These are phyloP conservation scores for Phortica okadai DNA, from an alignment of 2,888 invertebrate species.

Conservation along the genomic window DNA sequence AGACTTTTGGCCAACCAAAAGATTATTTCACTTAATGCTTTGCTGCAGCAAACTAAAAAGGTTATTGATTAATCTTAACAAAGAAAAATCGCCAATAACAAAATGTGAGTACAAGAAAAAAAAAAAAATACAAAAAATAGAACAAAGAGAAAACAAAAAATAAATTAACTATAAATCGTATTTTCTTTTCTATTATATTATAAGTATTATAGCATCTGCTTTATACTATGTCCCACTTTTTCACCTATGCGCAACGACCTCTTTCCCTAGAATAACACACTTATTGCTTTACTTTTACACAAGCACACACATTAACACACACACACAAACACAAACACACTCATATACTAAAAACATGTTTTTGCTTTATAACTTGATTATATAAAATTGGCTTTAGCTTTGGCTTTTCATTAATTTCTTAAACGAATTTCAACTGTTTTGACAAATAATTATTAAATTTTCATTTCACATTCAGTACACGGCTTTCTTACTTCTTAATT, in stretches of 20 bases:
- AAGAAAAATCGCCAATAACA: too few species aligned
- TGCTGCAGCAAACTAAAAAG: too few species aligned
- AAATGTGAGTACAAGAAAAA: too few species aligned
- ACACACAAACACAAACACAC: slow-evolving; percentile 45
- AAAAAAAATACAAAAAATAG: too few species aligned
- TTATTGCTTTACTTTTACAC: slow-evolving; percentile 34
- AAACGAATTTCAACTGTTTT: slow-evolving; percentile 33
- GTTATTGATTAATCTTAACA: too few species aligned
- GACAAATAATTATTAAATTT: background rate
- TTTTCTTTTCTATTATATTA: slow-evolving; percentile 24
- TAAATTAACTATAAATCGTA: slow-evolving; percentile 17
- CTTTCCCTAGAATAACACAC: slow-evolving; percentile 34
- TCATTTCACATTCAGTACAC: background rate
- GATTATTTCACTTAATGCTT: too few species aligned
- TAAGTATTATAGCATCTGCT: background rate
- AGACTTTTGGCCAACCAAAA: too few species aligned
- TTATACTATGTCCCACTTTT: slow-evolving; percentile 8
- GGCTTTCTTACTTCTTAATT: background rate
- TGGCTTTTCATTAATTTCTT: slow-evolving; percentile 31
- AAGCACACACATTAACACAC: slow-evolving; percentile 35
- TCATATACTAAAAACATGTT: slow-evolving; percentile 48
- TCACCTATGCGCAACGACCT: slow-evolving; percentile 20
- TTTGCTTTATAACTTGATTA: slow-evolving; percentile 68
- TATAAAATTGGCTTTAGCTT: slow-evolving; percentile 64
- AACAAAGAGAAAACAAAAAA: background rate